Percentiles rank a stretch among this genome's conserved stretches.
These are phyloP conservation scores for Autographa gamma DNA, from an alignment of 2,888 invertebrate species.

Conservation along the genomic window DNA sequence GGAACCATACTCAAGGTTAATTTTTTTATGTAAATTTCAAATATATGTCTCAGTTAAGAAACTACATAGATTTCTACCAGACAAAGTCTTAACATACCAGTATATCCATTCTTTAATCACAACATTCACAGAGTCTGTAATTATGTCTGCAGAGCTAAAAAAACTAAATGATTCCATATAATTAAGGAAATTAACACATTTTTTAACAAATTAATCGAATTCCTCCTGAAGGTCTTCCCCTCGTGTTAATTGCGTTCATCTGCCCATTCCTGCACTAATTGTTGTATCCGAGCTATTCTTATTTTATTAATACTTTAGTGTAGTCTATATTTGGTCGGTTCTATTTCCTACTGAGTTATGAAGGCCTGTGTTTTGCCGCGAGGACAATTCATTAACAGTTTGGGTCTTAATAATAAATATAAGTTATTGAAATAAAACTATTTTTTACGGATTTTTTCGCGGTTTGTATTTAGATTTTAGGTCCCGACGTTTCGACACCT, in stretches of 20 bases:
- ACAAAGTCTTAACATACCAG: not conserved
- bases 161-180: conserved; percentile 10
- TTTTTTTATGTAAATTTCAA: not conserved
- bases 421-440: too few relatives aligned
- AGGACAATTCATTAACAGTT: too few relatives aligned
- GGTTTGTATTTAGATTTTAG: too few relatives aligned
- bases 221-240: conserved; percentile 3
- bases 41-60: not conserved
- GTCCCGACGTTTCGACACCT: too few relatives aligned
- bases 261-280: conserved; percentile 16
- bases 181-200: not conserved
- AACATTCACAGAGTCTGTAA: not conserved
- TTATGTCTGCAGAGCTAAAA: not conserved
- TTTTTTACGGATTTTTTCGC: too few relatives aligned
- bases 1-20: too few relatives aligned
- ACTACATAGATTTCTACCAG: not conserved
- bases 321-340: not conserved
- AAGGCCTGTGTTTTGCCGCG: not conserved
- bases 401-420: too few relatives aligned
- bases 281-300: conserved; percentile 11
- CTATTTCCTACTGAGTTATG: not conserved
- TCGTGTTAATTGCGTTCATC: conserved; percentile 15
- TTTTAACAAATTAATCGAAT: conserved; percentile 17
- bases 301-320: conserved; percentile 8
- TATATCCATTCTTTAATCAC: not conserved